Evolutionary conservation across 1,140 invertebrate genomes (phyloP).

Genomic region (Popillia japonica): DNA sequence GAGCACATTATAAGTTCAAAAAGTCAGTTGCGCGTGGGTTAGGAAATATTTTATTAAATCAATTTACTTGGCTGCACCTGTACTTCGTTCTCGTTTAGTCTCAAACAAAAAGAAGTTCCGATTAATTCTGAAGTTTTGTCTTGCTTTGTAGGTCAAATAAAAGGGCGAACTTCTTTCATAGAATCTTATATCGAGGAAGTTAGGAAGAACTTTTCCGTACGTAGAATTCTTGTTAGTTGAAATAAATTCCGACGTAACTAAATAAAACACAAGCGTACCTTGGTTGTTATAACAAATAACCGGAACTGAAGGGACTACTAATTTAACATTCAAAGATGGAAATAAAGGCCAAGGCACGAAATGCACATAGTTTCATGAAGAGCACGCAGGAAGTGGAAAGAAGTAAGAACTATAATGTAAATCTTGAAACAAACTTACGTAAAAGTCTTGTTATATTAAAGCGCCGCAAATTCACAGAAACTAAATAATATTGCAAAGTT

Average conservation of each 20-base stretch:
- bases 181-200: constrained; percentile 18
- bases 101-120: not conserved
- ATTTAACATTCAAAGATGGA: not conserved
- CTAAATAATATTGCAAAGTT: too few relatives aligned
- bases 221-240: not conserved
- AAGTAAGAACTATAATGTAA: too few relatives aligned
- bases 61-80: too few relatives aligned
- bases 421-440: too few relatives aligned
- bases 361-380: too few relatives aligned
- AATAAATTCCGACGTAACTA: constrained; percentile 10
- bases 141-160: constrained; percentile 22
- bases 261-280: not conserved
- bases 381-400: too few relatives aligned
- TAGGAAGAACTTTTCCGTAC: not conserved
- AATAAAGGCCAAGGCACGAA: not conserved
- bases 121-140: not conserved
- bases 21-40: too few relatives aligned
- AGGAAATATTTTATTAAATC: too few relatives aligned
- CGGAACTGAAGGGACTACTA: not conserved
- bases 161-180: not conserved
- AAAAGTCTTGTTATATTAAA: too few relatives aligned
- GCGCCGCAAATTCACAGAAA: too few relatives aligned
- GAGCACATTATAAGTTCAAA: too few relatives aligned
- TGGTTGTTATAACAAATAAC: not conserved
- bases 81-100: not conserved